phyloP scores from a whole-genome alignment of 2,888 invertebrate species.

The Oasisia sp. region DNA sequence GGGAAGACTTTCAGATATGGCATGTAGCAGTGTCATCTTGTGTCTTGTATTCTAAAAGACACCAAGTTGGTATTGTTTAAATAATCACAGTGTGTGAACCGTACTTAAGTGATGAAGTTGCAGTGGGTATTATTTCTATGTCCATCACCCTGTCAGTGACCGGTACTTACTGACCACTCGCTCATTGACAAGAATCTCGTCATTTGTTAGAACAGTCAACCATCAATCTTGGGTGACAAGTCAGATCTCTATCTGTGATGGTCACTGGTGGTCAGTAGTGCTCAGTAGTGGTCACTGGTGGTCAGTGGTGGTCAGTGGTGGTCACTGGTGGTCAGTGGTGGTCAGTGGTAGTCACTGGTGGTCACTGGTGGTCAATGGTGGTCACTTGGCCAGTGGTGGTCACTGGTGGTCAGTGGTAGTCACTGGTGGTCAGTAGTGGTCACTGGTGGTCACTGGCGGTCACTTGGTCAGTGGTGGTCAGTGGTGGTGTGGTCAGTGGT shows the following conservation, averaged over 20 bases:
- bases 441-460: too few relatives aligned
- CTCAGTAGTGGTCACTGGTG: too few relatives aligned
- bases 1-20: too few relatives aligned
- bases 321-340: neutral
- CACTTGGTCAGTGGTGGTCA: neutral
- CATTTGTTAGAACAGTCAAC: neutral
- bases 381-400: neutral
- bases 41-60: too few relatives aligned
- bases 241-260: neutral
- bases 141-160: neutral
- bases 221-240: neutral
- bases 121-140: neutral
- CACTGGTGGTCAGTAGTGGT: neutral
- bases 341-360: too few relatives aligned
- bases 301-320: neutral
- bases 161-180: neutral
- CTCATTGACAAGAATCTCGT: neutral
- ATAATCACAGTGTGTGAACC: neutral
- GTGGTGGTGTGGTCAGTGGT: neutral
- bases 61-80: neutral
- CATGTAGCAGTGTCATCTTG: too few relatives aligned
- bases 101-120: neutral
- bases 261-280: too few relatives aligned
- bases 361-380: neutral
- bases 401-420: neutral